phyloP scores from a whole-genome alignment of 92 coral and sea anemone species.

The Epizoanthus scotinus region DNA sequence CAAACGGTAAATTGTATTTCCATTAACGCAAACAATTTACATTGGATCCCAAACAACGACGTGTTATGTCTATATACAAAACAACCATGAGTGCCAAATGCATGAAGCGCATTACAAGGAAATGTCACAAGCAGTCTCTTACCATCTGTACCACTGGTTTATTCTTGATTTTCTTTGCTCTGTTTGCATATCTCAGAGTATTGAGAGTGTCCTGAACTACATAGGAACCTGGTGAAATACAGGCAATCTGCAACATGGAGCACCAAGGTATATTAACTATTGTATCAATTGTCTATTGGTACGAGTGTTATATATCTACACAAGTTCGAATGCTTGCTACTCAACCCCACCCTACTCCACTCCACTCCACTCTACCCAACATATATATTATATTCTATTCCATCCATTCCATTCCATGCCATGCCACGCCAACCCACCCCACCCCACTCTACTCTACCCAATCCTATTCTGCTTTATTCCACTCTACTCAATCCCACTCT shows the following conservation, averaged over 20 bases:
- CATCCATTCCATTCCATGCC: too few relatives aligned
- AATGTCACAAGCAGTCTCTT: background rate
- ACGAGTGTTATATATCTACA: too few relatives aligned
- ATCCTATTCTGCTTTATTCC: background rate
- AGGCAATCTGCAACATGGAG: slow-evolving; percentile 79
- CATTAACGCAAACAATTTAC: too few relatives aligned
- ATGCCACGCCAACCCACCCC: too few relatives aligned
- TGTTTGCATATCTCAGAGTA: slow-evolving; percentile 93
- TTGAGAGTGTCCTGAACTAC: slow-evolving; percentile 92
- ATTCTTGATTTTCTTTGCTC: slow-evolving; percentile 97
- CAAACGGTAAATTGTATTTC: too few relatives aligned
- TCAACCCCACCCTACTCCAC: background rate
- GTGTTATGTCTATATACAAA: too few relatives aligned
- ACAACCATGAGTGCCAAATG: background rate
- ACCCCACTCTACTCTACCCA: too few relatives aligned
- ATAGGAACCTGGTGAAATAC: slow-evolving; percentile 97
- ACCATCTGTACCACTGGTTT: slow-evolving; percentile 99
- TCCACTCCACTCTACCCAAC: background rate
- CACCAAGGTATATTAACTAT: background rate
- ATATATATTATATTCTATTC: too few relatives aligned
- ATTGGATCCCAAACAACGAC: too few relatives aligned
- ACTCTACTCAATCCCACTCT: background rate
- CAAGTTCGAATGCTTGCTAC: too few relatives aligned
- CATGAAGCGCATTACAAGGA: background rate
- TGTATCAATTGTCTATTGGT: background rate